Conservation (phyloP, 1,140 invertebrate species). For the Octopus sinensis region DNA sequence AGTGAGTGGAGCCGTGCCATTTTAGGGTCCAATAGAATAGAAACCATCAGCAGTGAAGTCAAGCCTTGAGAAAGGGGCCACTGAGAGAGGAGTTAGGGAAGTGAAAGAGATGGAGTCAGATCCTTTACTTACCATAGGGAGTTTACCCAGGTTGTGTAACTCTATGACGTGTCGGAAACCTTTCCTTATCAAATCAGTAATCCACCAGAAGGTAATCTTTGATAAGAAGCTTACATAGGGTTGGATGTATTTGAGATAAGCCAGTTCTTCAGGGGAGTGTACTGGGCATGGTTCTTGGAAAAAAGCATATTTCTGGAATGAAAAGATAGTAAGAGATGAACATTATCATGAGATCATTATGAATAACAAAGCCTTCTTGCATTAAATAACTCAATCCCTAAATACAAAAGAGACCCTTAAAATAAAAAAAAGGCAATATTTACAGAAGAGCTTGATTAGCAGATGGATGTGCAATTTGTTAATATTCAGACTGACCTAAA, state of each 20-base stretch:
- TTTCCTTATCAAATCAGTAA: slow-evolving; percentile 66
- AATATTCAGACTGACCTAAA: too few species aligned
- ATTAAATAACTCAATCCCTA: neutral
- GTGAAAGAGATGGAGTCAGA: neutral
- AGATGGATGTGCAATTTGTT: too few species aligned
- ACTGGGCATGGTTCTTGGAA: slow-evolving; percentile 39
- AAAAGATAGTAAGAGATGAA: neutral
- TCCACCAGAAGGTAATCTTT: slow-evolving; percentile 75
- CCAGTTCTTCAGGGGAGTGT: slow-evolving; percentile 39
- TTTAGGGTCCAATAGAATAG: too few species aligned
- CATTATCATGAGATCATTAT: neutral
- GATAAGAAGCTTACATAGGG: slow-evolving; percentile 67
- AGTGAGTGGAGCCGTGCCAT: too few species aligned
- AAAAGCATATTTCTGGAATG: slow-evolving; percentile 48
- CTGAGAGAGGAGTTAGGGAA: neutral
- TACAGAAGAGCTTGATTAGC: too few species aligned
- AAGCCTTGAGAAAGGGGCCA: too few species aligned
- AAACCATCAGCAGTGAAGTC: too few species aligned
- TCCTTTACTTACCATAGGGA: slow-evolving; percentile 62
- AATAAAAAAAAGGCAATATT: neutral
- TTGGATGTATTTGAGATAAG: slow-evolving; percentile 58
- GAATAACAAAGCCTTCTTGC: neutral
- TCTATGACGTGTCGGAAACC: slow-evolving; percentile 70
- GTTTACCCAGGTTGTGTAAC: slow-evolving; percentile 68
- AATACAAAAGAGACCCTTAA: too few species aligned